Percentiles rank a stretch among this genome's conserved stretches.
Evolutionary conservation across 2,888 invertebrate genomes (phyloP).

Genomic region (Tricholauxania praeusta): DNA sequence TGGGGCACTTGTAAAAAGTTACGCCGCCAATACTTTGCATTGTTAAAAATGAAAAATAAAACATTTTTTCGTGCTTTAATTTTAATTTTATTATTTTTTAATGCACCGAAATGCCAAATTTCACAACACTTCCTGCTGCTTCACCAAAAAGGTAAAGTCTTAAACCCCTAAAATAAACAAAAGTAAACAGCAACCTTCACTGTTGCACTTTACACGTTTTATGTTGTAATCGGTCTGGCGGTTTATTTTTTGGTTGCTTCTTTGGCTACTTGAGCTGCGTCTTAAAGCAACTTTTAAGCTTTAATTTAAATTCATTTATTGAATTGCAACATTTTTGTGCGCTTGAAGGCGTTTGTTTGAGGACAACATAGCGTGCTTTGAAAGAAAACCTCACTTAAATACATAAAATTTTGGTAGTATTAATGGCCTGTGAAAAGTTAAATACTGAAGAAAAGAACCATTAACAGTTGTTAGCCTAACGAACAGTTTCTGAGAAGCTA

Average conservation of each 20-base stretch:
- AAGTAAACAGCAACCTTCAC: slow-evolving; percentile 13
- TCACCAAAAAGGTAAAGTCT: neutral
- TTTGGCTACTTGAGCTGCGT: neutral
- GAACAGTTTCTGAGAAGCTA: neutral
- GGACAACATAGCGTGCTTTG: no score
- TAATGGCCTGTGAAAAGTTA: neutral
- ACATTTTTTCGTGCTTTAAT: no score
- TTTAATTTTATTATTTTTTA: slow-evolving; percentile 1
- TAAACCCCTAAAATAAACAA: neutral
- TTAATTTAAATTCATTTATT: neutral
- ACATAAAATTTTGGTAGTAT: neutral
- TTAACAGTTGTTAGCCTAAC: neutral
- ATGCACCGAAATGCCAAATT: slow-evolving; percentile 9
- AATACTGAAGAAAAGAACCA: neutral
- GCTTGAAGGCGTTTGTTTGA: neutral
- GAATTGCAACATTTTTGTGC: slow-evolving; percentile 11
- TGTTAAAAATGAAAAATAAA: no score
- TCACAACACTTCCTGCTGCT: slow-evolving; percentile 16
- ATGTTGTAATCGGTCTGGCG: slow-evolving; percentile 1
- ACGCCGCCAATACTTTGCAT: no score
- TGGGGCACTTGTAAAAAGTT: no score
- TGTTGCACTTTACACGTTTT: slow-evolving; percentile 24
- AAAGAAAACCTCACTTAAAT: neutral
- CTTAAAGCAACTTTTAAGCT: neutral
- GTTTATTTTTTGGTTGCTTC: neutral